Evolutionary conservation across 2,797 vertebrate species (phyloP), one percentile per base, ranked within the genome.

Genomic region (Rhynchonycteris naso): DNA sequence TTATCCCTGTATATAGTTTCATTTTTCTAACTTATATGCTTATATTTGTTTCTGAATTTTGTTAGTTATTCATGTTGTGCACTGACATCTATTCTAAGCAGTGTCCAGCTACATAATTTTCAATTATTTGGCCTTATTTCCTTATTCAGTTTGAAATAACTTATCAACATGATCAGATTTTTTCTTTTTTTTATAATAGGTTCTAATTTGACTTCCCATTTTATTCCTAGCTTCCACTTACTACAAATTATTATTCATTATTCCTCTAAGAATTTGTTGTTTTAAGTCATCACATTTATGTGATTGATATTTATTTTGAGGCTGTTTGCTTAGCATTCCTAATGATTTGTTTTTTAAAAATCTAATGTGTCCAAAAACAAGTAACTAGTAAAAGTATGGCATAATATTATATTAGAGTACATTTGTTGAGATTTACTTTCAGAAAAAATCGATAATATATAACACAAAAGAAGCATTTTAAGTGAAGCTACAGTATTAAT

Each of bases 261-360:
- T n/a, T 58, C 12, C 10, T 82, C 21, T 38, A 19, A 84, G 24
- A 94, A 93, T 94, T 81, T 76, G 76, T 90, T 90, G 80, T 86
- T 92, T 69, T 85, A 76, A 85, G 50, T 88, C 43, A 88, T 93
- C 58, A 88, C 8, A 92, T 88, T 82, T 91, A 79, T 19, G 4
- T 88, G 22, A 83, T 61, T 56, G 16, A 90, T 12, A 58, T 56
- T 93, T 87, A 63, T 68, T 74, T 82, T 63, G 28, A 84, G 26
- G 1, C 26, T 91, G 1, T 85, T 92, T 80, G 84, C 3, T 19
- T 9, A 72, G 59, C 26, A 84, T 76, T 88, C 26, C 58, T 26
- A 88, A 52, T 87, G 82, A 79, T 26, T 56, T 75, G 66, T 61
- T 78, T 24, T 38, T 24, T 61, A 26, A 19, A 89, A 91, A 58